A percentile compares a stretch with the other conserved stretches of the same genome.
Evolutionary conservation across 2,888 invertebrate genomes (phyloP).

Genomic region (Cyrtodaria siliqua): DNA sequence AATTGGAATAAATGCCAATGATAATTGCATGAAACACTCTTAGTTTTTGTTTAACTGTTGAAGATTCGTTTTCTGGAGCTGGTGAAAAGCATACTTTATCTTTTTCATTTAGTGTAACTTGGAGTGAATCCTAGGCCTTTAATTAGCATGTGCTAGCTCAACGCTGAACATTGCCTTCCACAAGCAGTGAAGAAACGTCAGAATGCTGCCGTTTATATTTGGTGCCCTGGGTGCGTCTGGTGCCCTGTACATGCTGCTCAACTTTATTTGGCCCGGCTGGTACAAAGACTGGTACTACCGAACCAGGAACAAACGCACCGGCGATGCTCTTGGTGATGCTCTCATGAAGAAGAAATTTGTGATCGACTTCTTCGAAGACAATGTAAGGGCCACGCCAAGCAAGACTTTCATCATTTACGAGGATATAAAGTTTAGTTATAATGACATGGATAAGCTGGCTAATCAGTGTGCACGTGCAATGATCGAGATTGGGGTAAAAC

Average conservation of each 20-base stretch:
- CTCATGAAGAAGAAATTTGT: slow-evolving; percentile 23
- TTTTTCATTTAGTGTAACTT: too few relatives aligned
- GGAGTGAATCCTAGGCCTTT: too few relatives aligned
- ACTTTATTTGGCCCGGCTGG: slow-evolving; percentile 39
- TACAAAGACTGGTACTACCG: slow-evolving; percentile 40
- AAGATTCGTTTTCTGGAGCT: too few relatives aligned
- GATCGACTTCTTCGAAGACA: slow-evolving; percentile 52
- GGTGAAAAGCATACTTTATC: too few relatives aligned
- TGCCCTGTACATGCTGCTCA: slow-evolving; percentile 23
- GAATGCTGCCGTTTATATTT: slow-evolving; percentile 22
- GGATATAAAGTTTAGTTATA: slow-evolving; percentile 65
- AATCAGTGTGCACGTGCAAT: slow-evolving; percentile 67
- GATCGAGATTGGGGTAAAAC: slow-evolving; percentile 58
- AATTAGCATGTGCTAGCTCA: too few relatives aligned
- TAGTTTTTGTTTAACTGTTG: too few relatives aligned
- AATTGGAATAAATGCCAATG: too few relatives aligned
- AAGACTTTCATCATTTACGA: slow-evolving; percentile 64
- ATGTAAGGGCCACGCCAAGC: slow-evolving; percentile 31
- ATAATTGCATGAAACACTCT: too few relatives aligned
- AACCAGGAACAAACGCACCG: slow-evolving; percentile 2
- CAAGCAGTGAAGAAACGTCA: neutral
- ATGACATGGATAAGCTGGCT: slow-evolving; percentile 62
- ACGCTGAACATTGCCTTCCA: too few relatives aligned
- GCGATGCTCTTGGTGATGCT: neutral
- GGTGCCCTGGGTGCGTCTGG: slow-evolving; percentile 18